Base-by-base conservation (phyloP, 2,888 invertebrate genomes). In the Hydropsyche betteni region DNA sequence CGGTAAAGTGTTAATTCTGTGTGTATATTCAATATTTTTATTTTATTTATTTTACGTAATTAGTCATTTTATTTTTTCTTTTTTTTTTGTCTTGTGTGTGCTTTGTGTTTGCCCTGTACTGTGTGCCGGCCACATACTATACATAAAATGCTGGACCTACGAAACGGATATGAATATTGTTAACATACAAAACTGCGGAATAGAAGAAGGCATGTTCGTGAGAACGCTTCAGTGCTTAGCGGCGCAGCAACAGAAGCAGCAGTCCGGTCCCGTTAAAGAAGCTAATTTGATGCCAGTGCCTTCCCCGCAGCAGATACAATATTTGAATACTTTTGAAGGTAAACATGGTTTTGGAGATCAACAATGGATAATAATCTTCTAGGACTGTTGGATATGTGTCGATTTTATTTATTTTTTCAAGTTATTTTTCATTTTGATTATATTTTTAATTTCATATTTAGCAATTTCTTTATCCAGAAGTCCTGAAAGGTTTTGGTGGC, bases 201-300 rank as follows among this genome's bases (percentile, higher is more conserved):
- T 70, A 83, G 87, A 88, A 82, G 88, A 88, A 50, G 88, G 87
- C 77, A 85, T 88, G 83, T 88, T 88, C 84, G 88, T 88, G 79
- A 84, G 90, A 84, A 84, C 87, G 75, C 86, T 88, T 80, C 87
- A 89, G 88, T 83, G 89, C 85, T 83, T 88, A 84, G 84, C 88
- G 82, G 87, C 86, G 82, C 86, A 85, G 81, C 86, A 87, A 81
- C 86, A 87, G 85, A 87, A 87, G 86, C 86, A 85, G 80, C 86
- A 86, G 80, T 80, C 82, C 75, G 85, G 84, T 51, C 34, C 85
- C 76, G 89, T 88, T 77, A 94, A 94, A 88, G 95, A 95, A 85
- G 94, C 95, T 74, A 96, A 96, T 85, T 89, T 97, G 83, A 95
- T 97, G 94, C 97, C 97, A 79, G 97, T 97, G 82, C 97, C 97